phyloP scores from a whole-genome alignment of 1,140 invertebrate species.

The Teleogryllus occipitalis region DNA sequence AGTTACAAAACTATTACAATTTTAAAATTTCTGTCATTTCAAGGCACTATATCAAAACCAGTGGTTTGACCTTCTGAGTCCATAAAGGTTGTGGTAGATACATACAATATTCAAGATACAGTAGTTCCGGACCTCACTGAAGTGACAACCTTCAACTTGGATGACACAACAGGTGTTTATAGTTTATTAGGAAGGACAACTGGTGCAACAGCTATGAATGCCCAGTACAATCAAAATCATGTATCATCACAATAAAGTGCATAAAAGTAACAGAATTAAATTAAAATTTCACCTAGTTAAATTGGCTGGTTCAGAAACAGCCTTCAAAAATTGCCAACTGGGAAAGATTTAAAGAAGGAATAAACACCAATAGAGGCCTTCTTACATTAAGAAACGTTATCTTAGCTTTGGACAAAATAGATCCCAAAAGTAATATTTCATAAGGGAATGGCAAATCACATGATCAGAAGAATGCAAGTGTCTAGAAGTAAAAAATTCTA shows the following conservation, averaged over 20 bases:
- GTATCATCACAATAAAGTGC: constrained; percentile 81
- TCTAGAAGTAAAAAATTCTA: constrained; percentile 39
- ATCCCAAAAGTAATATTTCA: constrained; percentile 58
- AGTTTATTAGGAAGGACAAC: constrained; percentile 74
- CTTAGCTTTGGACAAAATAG: constrained; percentile 72
- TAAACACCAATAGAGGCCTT: constrained; percentile 88
- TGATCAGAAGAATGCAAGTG: constrained; percentile 28
- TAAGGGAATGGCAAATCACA: constrained; percentile 82
- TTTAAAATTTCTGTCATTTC: no score
- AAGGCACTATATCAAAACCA: no score
- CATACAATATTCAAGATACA: no score
- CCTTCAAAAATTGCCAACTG: constrained; percentile 76
- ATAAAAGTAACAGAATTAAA: constrained; percentile 38
- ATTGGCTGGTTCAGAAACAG: constrained; percentile 87
- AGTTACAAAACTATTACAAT: no score
- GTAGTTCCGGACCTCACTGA: constrained; percentile 52
- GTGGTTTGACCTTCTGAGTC: no score
- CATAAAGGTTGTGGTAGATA: no score
- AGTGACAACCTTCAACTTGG: constrained; percentile 45
- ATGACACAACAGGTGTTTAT: constrained; percentile 50
- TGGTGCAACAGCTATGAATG: constrained; percentile 90
- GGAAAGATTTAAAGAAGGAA: constrained; percentile 88
- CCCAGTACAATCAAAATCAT: constrained; percentile 80
- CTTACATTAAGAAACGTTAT: constrained; percentile 90
- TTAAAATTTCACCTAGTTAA: constrained; percentile 84